A percentile compares a stretch with the other conserved stretches of the same genome.
phyloP scores from a whole-genome alignment of 2,888 invertebrate genomes.

The Lycocerus yunnanus region DNA sequence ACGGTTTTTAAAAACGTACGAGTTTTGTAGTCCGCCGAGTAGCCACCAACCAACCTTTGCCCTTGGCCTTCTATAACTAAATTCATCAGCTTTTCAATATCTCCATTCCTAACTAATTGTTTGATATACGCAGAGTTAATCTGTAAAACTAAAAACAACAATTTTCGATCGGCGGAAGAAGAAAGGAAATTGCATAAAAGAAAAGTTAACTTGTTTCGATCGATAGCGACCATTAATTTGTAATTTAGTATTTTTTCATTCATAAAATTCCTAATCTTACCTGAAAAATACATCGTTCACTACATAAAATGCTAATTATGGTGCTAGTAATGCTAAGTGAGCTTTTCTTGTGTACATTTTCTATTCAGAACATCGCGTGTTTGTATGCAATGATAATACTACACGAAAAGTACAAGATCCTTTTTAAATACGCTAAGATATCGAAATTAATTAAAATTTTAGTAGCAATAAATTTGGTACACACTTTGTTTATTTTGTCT shows the following conservation, averaged over 20 bases:
- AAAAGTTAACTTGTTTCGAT: neutral
- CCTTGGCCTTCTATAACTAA: constrained; percentile 72
- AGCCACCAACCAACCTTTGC: constrained; percentile 67
- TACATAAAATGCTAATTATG: neutral
- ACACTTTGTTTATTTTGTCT: neutral
- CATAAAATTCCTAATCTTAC: neutral
- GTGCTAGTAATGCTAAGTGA: neutral
- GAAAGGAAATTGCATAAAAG: neutral
- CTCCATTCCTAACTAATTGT: constrained; percentile 64
- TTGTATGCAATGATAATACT: neutral
- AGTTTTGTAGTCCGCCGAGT: constrained; percentile 64
- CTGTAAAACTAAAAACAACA: constrained; percentile 54
- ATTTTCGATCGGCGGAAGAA: too few relatives aligned
- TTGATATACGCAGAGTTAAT: constrained; percentile 61
- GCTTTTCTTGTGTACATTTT: neutral
- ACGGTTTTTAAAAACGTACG: constrained; percentile 69
- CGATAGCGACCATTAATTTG: neutral
- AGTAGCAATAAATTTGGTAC: neutral
- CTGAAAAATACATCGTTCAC: neutral
- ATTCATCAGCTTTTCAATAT: constrained; percentile 68
- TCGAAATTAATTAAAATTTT: neutral
- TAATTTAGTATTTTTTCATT: neutral
- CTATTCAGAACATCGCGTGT: neutral
- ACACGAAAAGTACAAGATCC: neutral
- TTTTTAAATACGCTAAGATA: neutral